These are phyloP conservation scores for Zele albiditarsus DNA, from an alignment of 2,888 invertebrate species.

Conservation along the genomic window DNA sequence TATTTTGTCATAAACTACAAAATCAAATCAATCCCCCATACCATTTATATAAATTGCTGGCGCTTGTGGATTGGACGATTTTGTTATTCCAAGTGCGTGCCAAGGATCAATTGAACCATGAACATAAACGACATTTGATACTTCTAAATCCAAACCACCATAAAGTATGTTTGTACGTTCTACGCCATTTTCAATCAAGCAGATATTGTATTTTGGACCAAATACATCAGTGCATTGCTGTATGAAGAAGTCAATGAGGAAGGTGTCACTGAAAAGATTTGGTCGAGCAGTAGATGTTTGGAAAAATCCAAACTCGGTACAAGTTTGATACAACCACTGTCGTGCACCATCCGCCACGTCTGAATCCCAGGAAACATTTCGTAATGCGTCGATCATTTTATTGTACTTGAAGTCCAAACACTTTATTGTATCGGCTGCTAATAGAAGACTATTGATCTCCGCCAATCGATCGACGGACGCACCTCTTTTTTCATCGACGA, in stretches of 20 bases:
- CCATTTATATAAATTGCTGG: slow-evolving; percentile 87
- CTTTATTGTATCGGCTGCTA: slow-evolving; percentile 79
- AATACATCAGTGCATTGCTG: slow-evolving; percentile 89
- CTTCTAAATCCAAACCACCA: slow-evolving; percentile 82
- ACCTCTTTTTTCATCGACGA: slow-evolving; percentile 78
- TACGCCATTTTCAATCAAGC: slow-evolving; percentile 78
- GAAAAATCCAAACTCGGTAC: slow-evolving; percentile 96
- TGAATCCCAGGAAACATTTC: slow-evolving; percentile 80
- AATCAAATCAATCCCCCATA: slow-evolving; percentile 60
- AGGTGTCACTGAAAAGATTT: slow-evolving; percentile 83
- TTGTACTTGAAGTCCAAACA: slow-evolving; percentile 90
- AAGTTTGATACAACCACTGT: slow-evolving; percentile 96
- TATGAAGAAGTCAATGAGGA: slow-evolving; percentile 85
- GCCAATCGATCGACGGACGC: slow-evolving; percentile 82
- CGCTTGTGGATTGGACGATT: slow-evolving; percentile 75
- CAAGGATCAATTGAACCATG: slow-evolving; percentile 94
- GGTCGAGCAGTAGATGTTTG: slow-evolving; percentile 85
- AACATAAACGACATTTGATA: slow-evolving; percentile 85
- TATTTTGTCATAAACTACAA: background rate
- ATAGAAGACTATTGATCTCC: slow-evolving; percentile 80
- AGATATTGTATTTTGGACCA: slow-evolving; percentile 79
- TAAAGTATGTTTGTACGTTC: slow-evolving; percentile 85
- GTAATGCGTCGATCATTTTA: slow-evolving; percentile 82
- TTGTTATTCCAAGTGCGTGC: slow-evolving; percentile 85
- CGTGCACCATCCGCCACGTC: slow-evolving; percentile 81